Conservation (phyloP, 2,113 vertebrate species). For the Cyanoderma ruficeps region DNA sequence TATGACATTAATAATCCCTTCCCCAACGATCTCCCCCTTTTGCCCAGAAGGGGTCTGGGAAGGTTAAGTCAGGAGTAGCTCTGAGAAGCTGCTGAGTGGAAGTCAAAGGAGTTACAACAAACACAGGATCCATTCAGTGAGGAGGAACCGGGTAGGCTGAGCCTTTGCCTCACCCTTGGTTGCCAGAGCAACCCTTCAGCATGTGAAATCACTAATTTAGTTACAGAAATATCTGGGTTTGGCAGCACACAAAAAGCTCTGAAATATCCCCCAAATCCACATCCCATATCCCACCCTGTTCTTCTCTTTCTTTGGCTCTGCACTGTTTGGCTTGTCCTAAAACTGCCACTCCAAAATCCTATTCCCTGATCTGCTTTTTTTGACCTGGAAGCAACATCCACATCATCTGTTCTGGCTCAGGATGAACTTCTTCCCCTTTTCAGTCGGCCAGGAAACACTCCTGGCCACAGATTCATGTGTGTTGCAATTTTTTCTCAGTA, state of each 20-base stretch:
- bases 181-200: not conserved
- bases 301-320: not conserved
- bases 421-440: not conserved
- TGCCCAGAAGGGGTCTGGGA: not conserved
- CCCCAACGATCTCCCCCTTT: fast-evolving
- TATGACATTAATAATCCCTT: not conserved
- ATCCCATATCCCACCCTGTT: not conserved
- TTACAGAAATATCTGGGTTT: not conserved
- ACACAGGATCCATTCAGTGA: not conserved
- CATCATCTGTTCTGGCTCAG: not conserved
- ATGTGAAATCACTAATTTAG: not conserved
- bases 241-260: not conserved
- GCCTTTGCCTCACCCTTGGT: not conserved
- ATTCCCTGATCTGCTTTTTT: not conserved
- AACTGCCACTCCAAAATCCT: not conserved
- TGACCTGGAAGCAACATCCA: not conserved
- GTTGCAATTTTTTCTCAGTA: not conserved
- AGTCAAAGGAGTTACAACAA: not conserved
- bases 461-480: not conserved
- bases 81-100: not conserved
- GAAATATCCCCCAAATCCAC: not conserved
- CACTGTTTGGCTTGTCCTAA: not conserved
- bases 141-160: not conserved
- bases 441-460: not conserved
- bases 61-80: not conserved